A percentile compares a stretch with the other conserved stretches of the same genome.
Evolutionary conservation across 35 echinoderm and acorn worm species (phyloP).

Genomic region (Diadema setosum): DNA sequence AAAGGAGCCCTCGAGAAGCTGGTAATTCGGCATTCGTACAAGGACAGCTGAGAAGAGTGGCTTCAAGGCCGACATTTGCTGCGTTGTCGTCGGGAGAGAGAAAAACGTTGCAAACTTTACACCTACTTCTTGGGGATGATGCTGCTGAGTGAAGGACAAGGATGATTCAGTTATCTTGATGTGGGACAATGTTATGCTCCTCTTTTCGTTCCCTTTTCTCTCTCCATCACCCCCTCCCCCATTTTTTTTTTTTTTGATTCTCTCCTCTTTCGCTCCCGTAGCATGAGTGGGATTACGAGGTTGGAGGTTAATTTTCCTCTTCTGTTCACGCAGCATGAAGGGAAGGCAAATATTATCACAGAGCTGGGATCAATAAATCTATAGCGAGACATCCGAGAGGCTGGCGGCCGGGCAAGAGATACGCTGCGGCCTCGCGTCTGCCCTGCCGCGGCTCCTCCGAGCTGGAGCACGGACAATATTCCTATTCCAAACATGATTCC

Average conservation of each 20-base stretch:
- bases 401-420: not conserved
- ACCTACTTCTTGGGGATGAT: too few species aligned
- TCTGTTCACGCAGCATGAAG: slow-evolving; percentile 5
- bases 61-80: too few species aligned
- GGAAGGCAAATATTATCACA: slow-evolving; percentile 30
- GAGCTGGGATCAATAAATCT: slow-evolving; percentile 1
- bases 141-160: too few species aligned
- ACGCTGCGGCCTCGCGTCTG: not conserved
- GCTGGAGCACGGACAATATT: not conserved
- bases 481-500: not conserved
- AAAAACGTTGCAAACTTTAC: too few species aligned
- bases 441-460: not conserved
- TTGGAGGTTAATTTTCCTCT: slow-evolving; percentile 18
- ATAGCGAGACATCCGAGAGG: not conserved
- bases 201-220: too few species aligned
- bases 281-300: not conserved
- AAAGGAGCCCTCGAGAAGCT: too few species aligned
- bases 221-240: not conserved
- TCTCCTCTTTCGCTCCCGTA: not conserved
- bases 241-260: not conserved
- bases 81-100: too few species aligned
- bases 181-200: too few species aligned
- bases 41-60: too few species aligned
- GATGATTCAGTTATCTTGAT: too few species aligned
- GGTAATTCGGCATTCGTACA: too few species aligned